Percentiles rank a stretch among this genome's conserved stretches.
Conservation (phyloP, 2,113 vertebrate genomes). For the Rattus rattus region DNA sequence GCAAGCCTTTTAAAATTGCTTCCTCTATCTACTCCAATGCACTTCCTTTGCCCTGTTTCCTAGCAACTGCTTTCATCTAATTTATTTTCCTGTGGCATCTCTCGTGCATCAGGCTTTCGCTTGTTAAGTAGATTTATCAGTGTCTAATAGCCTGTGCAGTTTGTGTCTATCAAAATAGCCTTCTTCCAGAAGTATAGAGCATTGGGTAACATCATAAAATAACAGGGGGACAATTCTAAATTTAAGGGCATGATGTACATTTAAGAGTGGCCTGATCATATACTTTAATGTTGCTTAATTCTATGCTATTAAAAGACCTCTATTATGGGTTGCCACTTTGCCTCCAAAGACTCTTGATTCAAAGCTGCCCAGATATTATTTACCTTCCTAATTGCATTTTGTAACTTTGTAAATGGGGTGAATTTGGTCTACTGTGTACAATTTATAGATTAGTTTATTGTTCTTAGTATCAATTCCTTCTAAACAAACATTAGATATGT, state of each 20-base stretch:
- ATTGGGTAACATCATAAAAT: background rate
- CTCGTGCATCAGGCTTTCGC: conserved; percentile 25
- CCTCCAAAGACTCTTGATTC: background rate
- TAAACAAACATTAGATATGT: background rate
- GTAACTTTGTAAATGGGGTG: background rate
- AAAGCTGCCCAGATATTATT: conserved; percentile 20
- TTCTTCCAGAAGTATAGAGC: background rate
- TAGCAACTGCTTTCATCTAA: conserved; percentile 66
- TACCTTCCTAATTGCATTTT: conserved; percentile 23
- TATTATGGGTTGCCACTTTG: background rate
- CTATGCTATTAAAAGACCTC: conserved; percentile 15
- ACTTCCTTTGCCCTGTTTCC: conserved; percentile 68
- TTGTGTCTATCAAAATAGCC: conserved; percentile 19
- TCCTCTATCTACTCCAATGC: background rate
- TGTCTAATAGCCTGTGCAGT: conserved; percentile 40
- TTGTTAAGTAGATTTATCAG: conserved; percentile 59
- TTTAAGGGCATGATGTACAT: background rate
- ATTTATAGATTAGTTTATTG: conserved; percentile 16
- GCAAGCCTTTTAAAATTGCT: background rate
- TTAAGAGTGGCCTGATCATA: background rate
- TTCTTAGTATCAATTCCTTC: background rate
- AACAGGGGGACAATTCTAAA: conserved; percentile 19
- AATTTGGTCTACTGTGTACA: background rate
- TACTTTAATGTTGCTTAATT: conserved; percentile 42
- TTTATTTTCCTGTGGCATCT: conserved; percentile 51